These are phyloP conservation scores for Zaprionus lineosus DNA, from an alignment of 2,888 invertebrate species.

Conservation along the genomic window DNA sequence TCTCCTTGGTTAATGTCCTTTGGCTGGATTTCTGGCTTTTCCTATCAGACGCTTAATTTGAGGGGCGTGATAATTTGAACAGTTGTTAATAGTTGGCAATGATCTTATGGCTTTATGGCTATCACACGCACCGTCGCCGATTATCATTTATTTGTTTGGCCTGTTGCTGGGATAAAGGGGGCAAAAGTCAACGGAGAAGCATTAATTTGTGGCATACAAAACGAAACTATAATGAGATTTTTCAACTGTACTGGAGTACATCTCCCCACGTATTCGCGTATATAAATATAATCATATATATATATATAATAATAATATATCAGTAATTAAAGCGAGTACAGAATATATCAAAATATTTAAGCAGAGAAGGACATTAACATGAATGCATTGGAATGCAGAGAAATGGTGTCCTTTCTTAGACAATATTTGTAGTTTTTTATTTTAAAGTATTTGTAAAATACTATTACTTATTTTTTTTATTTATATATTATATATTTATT, in stretches of 20 bases:
- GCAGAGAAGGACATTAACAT: no score
- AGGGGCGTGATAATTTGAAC: conserved; percentile 67
- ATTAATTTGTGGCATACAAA: conserved; percentile 1
- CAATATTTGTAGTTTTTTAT: no score
- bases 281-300: no score
- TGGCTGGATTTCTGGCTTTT: conserved; percentile 27
- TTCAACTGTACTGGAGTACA: no score
- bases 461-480: no score
- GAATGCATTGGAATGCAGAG: no score
- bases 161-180: conserved; percentile 13
- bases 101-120: conserved; percentile 36
- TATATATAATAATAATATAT: not conserved
- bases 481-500: no score
- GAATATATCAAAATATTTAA: no score
- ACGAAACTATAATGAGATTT: no score
- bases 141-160: conserved; percentile 68
- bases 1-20: conserved; percentile 19
- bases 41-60: conserved; percentile 43
- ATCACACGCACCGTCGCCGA: conserved; percentile 34
- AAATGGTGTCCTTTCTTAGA: no score
- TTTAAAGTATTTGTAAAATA: no score
- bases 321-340: not conserved
- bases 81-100: conserved; percentile 66
- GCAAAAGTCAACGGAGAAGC: conserved; percentile 25
- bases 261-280: no score